These are phyloP conservation scores for Limnephilus lunatus DNA, from an alignment of 2,888 invertebrate genomes.

Conservation along the genomic window DNA sequence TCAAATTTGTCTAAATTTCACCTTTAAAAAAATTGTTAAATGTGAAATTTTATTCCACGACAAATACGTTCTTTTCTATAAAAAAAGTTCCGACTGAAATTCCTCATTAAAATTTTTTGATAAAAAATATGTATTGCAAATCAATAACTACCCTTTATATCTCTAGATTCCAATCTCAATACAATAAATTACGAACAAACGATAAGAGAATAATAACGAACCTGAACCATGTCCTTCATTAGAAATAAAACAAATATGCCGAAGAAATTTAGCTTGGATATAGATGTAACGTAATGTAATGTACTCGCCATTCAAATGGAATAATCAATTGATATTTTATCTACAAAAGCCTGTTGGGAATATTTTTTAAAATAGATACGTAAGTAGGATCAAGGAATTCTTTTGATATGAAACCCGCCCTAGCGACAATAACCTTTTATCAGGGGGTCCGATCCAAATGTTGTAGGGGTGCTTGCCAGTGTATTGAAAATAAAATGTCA, in stretches of 20 bases:
- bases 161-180: not conserved
- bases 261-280: not conserved
- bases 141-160: not conserved
- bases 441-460: not conserved
- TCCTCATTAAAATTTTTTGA: no score
- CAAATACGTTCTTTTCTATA: no score
- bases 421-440: conserved; percentile 11
- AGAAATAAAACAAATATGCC: not conserved
- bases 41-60: no score
- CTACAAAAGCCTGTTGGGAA: not conserved
- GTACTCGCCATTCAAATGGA: not conserved
- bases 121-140: not conserved
- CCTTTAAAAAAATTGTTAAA: no score
- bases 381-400: not conserved
- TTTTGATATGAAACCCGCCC: not conserved
- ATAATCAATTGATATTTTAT: not conserved
- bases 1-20: no score
- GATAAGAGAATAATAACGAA: not conserved
- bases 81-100: no score
- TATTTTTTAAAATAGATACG: not conserved
- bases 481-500: conserved; percentile 10
- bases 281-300: not conserved
- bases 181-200: not conserved
- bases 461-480: not conserved
- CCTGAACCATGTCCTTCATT: not conserved